Base-by-base conservation (phyloP, 2,888 invertebrate species). In the Meteorus colon region DNA sequence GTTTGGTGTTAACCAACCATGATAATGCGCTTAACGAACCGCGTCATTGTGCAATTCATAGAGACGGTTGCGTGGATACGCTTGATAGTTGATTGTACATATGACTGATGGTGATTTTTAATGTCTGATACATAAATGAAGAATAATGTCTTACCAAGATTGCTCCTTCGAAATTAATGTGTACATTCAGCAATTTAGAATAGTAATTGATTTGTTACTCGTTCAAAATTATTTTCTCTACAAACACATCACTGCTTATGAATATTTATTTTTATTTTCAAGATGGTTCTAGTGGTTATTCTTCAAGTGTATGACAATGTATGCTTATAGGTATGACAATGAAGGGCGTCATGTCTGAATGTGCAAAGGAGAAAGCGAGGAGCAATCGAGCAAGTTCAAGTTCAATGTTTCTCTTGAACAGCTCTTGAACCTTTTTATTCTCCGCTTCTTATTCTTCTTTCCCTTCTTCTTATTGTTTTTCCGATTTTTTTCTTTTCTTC, bases 1-100 rank as follows among this genome's bases (percentile, higher is more conserved):
- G 68, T 27, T 59, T 41, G 59, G 60, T 69, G 34, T 34, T 69
- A 69, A 74, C 63, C 51, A 69, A 74, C 63, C 74, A 68, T 48
- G 34, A 41, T 76, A 72, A 76, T 48, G 62, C 60, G 75, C 72
- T 76, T 76, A 76, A 76, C 75, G 75, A 76, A 76, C 48, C 72
- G 72, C 45, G 65, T 71, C 66, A 75, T 71, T 75, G 70, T 65
- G 65, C 66, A 75, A 63, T 63, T 31, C 19, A 62, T 62, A 62
- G 29, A 75, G 71, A 75, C 75, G 66, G 29, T 59, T 59, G 27
- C 27, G 37, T 31, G 55, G 19, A 55, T 19, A 55, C 14, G 14
- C n/a, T 48, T 48, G 48, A 48, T 48, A 48, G 55, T 55, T 19
- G 19, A 55, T 55, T 55, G 19, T 55, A 1, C 10, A 55, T 19